These are phyloP conservation scores for Sebastolobus altivelis DNA, from an alignment of 2,797 vertebrate genomes.

Conservation along the genomic window DNA sequence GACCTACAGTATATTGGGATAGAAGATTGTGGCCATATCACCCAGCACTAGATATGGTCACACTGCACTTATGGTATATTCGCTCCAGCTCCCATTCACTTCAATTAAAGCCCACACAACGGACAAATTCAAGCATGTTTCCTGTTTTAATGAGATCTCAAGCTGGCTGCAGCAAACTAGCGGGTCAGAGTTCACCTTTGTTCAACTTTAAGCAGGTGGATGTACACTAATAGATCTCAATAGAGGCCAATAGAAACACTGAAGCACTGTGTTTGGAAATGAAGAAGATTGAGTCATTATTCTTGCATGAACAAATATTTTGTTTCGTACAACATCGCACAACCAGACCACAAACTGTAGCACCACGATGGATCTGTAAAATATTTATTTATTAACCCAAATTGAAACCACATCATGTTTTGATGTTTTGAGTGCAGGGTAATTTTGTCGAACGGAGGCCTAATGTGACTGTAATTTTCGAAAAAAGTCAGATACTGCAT, in stretches of 20 bases:
- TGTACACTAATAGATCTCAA: background rate
- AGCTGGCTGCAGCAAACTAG: too few relatives aligned
- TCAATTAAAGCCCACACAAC: too few relatives aligned
- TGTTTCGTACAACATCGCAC: too few relatives aligned
- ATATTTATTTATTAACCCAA: background rate
- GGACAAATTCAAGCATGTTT: too few relatives aligned
- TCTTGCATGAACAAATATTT: too few relatives aligned
- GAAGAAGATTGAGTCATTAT: too few relatives aligned
- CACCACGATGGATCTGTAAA: background rate
- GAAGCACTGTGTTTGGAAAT: background rate
- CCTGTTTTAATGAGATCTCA: too few relatives aligned
- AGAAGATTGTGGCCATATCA: too few relatives aligned
- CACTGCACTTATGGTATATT: background rate
- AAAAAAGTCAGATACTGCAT: background rate
- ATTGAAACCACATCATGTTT: background rate
- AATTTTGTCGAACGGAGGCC: background rate
- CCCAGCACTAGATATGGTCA: too few relatives aligned
- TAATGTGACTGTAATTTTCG: background rate
- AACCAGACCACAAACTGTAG: background rate
- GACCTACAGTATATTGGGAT: too few relatives aligned
- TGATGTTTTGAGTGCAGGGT: background rate
- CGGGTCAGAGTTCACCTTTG: too few relatives aligned
- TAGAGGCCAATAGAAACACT: background rate
- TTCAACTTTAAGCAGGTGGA: background rate
- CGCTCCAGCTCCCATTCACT: too few relatives aligned